A percentile compares a stretch with the other conserved stretches of the same genome.
Evolutionary conservation across 2,888 invertebrate species (phyloP).

Genomic region (Pyralis farinalis): DNA sequence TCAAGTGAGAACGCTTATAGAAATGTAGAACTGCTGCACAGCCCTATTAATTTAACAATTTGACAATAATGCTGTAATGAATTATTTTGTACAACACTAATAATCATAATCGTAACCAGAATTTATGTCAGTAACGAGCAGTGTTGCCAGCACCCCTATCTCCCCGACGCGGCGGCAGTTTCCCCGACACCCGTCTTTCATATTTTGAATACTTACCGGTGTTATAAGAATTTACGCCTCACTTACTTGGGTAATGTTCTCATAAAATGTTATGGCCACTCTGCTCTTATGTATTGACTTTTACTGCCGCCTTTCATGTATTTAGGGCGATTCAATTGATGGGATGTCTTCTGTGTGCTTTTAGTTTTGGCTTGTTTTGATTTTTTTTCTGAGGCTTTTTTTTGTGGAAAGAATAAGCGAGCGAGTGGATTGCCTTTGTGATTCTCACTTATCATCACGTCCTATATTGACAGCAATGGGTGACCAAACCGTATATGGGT

Average conservation of each 20-base stretch:
- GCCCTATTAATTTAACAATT: too few species aligned
- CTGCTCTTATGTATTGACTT: slow-evolving; percentile 72
- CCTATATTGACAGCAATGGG: too few species aligned
- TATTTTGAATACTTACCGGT: slow-evolving; percentile 74
- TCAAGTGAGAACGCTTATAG: too few species aligned
- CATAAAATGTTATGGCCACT: slow-evolving; percentile 78
- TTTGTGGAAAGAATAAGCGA: too few species aligned
- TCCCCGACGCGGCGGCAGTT: not conserved
- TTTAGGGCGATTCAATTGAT: slow-evolving; percentile 8
- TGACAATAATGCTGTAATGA: too few species aligned
- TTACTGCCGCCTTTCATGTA: slow-evolving; percentile 41
- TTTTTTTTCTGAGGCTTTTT: too few species aligned
- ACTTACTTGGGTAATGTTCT: slow-evolving; percentile 69
- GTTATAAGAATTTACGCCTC: slow-evolving; percentile 80
- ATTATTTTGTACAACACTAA: too few species aligned
- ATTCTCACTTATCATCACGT: too few species aligned
- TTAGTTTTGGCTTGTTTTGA: too few species aligned
- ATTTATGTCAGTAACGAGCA: not conserved
- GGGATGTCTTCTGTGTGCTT: slow-evolving; percentile 1
- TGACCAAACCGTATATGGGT: too few species aligned
- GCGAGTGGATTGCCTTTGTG: too few species aligned
- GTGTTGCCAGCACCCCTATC: not conserved
- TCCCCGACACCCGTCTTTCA: slow-evolving; percentile 42
- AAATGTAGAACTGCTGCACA: too few species aligned
- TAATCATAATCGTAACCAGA: not conserved